phyloP scores from a whole-genome alignment of 1,140 invertebrate species.

The Drosophila baimaii region DNA sequence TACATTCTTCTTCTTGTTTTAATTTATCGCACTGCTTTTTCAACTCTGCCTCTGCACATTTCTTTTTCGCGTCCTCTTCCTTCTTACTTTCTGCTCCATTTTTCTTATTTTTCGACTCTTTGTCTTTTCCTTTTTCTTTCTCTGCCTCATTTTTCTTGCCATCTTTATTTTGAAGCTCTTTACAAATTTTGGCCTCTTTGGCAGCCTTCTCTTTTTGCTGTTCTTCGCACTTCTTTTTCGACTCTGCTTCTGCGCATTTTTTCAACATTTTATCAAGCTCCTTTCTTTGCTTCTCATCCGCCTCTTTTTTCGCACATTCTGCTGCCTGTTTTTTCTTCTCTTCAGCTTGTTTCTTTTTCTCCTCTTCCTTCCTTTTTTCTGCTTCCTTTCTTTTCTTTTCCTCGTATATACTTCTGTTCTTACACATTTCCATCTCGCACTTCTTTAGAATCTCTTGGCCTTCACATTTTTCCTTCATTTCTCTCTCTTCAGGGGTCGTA shows the following conservation, averaged over 20 bases:
- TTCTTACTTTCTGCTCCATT: too few species aligned
- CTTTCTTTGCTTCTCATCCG: background rate
- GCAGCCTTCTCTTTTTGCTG: background rate
- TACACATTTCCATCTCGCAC: background rate
- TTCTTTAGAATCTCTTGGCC: background rate
- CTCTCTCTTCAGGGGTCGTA: background rate
- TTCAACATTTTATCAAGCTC: background rate
- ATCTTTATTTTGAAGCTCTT: background rate
- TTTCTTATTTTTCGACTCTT: too few species aligned
- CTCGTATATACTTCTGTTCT: background rate
- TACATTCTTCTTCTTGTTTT: too few species aligned
- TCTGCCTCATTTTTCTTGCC: background rate
- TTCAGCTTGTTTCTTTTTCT: background rate
- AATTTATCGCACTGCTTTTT: too few species aligned
- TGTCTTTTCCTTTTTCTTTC: background rate
- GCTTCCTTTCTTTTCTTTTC: background rate
- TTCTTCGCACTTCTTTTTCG: background rate
- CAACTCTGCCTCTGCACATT: too few species aligned
- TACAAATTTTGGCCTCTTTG: background rate
- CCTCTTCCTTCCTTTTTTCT: background rate
- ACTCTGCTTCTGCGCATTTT: background rate
- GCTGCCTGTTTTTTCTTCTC: too few species aligned
- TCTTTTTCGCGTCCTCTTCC: too few species aligned
- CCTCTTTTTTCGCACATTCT: too few species aligned
- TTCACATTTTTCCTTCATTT: background rate